Evolutionary conservation across 2,113 vertebrate species (phyloP).

Genomic region (Percopsis transmontana): DNA sequence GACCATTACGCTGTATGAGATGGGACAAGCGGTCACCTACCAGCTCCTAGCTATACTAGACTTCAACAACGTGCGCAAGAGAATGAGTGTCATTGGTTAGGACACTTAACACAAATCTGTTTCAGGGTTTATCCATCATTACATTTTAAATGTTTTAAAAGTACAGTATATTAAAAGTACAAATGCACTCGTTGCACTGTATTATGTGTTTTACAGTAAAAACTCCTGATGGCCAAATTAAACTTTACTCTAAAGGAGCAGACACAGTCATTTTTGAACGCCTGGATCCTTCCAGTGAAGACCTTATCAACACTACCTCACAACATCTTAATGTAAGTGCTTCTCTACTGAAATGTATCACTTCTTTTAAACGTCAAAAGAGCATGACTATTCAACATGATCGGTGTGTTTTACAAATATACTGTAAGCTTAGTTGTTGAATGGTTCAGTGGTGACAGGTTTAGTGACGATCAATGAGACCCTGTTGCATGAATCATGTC

Average conservation of each 20-base stretch:
- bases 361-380: too few relatives aligned
- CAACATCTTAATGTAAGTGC: conserved; percentile 90
- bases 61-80: conserved; percentile 94
- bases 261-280: conserved; percentile 90
- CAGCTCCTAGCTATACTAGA: conserved; percentile 91
- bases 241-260: conserved; percentile 93
- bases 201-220: conserved; percentile 76
- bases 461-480: too few relatives aligned
- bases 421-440: too few relatives aligned
- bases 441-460: too few relatives aligned
- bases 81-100: conserved; percentile 94
- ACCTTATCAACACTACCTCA: conserved; percentile 82
- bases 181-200: not conserved
- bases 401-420: too few relatives aligned
- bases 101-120: conserved; percentile 6
- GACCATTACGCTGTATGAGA: conserved; percentile 86
- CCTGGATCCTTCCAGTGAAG: conserved; percentile 82
- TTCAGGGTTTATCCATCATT: too few relatives aligned
- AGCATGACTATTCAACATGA: too few relatives aligned
- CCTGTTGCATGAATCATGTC: too few relatives aligned
- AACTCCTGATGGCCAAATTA: conserved; percentile 87
- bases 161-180: not conserved
- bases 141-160: not conserved
- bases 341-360: too few relatives aligned
- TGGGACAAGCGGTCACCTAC: conserved; percentile 85